Evolutionary conservation across 2,888 invertebrate species (phyloP).

Genomic region (Leptothorax acervorum): DNA sequence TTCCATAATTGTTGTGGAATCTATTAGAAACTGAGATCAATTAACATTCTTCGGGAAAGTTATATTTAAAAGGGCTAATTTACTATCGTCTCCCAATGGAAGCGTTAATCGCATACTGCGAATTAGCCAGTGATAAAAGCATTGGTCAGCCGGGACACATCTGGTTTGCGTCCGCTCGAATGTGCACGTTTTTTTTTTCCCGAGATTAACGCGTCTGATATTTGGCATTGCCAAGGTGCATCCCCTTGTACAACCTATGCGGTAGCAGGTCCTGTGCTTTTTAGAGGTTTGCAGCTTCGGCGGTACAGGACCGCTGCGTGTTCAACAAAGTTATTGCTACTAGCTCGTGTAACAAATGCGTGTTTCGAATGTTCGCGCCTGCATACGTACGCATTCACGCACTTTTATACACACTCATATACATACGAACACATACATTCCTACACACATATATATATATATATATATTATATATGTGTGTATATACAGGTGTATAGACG

Average conservation of each 20-base stretch:
- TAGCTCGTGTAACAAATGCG: conserved; percentile 45
- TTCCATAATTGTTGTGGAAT: background rate
- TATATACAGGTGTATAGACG: no score
- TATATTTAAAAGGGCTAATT: background rate
- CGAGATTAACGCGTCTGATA: conserved; percentile 34
- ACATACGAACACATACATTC: no score
- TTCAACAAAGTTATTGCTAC: conserved; percentile 45
- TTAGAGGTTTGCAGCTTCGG: conserved; percentile 10
- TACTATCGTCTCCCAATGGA: conserved; percentile 32
- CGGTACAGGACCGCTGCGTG: conserved; percentile 11
- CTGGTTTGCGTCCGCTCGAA: background rate
- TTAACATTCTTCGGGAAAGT: conserved; percentile 5
- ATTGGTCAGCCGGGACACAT: background rate
- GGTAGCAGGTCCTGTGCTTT: conserved; percentile 8
- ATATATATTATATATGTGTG: no score
- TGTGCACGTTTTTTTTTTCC: background rate
- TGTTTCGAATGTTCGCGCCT: conserved; percentile 29
- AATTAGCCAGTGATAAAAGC: conserved; percentile 37
- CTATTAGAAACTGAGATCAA: background rate
- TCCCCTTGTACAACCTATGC: background rate
- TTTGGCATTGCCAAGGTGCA: conserved; percentile 21
- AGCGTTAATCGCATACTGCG: conserved; percentile 60
- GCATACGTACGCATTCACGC: background rate
- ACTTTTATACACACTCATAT: background rate
- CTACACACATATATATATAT: no score